Evolutionary conservation across 2,797 vertebrate genomes (phyloP).

Genomic region (Hirundo rustica): DNA sequence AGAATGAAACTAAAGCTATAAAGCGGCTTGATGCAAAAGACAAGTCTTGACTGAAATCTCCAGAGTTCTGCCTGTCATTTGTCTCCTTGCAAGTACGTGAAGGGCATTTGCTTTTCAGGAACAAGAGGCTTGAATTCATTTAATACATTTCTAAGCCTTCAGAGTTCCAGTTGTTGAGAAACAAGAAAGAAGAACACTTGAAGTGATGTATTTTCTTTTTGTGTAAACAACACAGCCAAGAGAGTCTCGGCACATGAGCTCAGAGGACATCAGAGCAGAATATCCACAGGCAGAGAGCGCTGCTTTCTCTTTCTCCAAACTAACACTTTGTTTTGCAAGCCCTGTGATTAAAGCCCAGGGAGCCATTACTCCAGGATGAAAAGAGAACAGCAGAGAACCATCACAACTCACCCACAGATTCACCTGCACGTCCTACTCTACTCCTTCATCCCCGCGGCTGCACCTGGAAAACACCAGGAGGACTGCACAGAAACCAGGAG

Average conservation of each 20-base stretch:
- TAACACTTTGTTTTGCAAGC: background rate
- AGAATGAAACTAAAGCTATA: background rate
- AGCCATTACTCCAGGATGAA: background rate
- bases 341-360: background rate
- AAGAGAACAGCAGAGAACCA: background rate
- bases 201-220: background rate
- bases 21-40: background rate
- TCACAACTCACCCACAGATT: background rate
- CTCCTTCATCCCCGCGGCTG: rapidly evolving
- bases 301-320: background rate
- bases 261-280: background rate
- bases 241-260: background rate
- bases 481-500: background rate
- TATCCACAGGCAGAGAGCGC: background rate
- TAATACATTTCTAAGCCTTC: background rate
- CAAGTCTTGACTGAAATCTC: background rate
- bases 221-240: background rate
- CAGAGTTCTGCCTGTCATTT: background rate
- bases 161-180: background rate
- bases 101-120: background rate
- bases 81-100: background rate
- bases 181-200: background rate
- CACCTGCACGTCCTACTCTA: rapidly evolving
- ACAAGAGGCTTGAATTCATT: background rate
- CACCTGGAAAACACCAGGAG: rapidly evolving